phyloP scores from a whole-genome alignment of 2,888 invertebrate genomes.

The Hecatera dysodea region DNA sequence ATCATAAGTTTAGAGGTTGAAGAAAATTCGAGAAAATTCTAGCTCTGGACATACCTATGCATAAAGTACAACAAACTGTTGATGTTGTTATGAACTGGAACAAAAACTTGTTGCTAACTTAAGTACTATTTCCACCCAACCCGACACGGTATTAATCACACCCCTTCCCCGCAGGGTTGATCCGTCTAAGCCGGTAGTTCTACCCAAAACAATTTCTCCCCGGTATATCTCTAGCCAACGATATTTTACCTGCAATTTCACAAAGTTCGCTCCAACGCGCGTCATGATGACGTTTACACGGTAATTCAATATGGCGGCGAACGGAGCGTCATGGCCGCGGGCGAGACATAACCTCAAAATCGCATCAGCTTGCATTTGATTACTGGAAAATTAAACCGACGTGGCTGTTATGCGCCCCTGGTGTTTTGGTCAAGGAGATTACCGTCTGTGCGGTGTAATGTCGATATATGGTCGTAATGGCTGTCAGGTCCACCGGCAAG shows the following conservation, averaged over 20 bases:
- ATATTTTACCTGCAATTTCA: conserved; percentile 70
- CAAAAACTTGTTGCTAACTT: conserved; percentile 42
- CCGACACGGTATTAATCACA: conserved; percentile 37
- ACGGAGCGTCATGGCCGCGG: conserved; percentile 74
- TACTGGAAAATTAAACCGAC: conserved; percentile 83
- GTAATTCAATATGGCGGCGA: conserved; percentile 83
- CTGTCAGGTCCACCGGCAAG: conserved; percentile 5
- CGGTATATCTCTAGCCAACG: conserved; percentile 42
- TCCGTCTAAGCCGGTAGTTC: conserved; percentile 44
- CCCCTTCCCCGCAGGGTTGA: conserved; percentile 27
- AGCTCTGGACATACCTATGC: too few relatives aligned
- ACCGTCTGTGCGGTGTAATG: conserved; percentile 30
- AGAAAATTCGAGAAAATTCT: not conserved
- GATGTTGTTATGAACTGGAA: not conserved
- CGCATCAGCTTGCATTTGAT: conserved; percentile 81
- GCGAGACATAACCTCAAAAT: conserved; percentile 84
- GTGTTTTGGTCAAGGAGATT: conserved; percentile 66
- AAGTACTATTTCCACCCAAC: conserved; percentile 33
- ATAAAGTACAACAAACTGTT: conserved; percentile 1
- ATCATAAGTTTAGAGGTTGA: not conserved
- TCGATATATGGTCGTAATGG: conserved; percentile 19
- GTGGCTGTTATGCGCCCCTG: conserved; percentile 72
- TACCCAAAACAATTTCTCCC: conserved; percentile 41
- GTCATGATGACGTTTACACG: conserved; percentile 72
- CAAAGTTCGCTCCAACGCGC: conserved; percentile 65